A percentile compares a stretch with the other conserved stretches of the same genome.
Evolutionary conservation across 2,797 vertebrate species (phyloP).

Genomic region (Serranus cabrilla): DNA sequence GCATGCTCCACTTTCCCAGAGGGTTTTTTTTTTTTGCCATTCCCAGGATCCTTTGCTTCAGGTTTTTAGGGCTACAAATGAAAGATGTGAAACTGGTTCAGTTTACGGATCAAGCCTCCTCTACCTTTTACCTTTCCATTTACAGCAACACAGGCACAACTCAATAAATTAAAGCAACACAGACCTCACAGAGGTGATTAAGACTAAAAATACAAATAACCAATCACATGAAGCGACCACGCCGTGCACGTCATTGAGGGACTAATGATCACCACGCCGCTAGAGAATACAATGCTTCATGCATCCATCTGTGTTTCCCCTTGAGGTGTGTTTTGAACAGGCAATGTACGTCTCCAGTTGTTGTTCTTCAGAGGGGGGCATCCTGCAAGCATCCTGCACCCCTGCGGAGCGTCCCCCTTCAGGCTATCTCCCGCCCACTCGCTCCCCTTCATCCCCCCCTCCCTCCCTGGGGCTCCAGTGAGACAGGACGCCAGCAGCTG

Average conservation of each 20-base stretch:
- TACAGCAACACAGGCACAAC: constrained; percentile 9
- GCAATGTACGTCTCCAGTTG: constrained; percentile 51
- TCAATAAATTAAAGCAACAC: constrained; percentile 30
- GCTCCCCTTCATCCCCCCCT: constrained; percentile 50
- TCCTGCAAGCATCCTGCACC: constrained; percentile 73
- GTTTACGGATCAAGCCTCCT: constrained; percentile 34
- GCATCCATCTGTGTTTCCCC: constrained; percentile 76
- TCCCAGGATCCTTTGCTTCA: constrained; percentile 71
- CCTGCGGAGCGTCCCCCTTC: constrained; percentile 71
- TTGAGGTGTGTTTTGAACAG: constrained; percentile 61
- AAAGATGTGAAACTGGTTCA: constrained; percentile 61
- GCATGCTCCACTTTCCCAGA: constrained; percentile 60
- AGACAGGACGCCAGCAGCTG: constrained; percentile 78
- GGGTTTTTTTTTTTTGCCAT: constrained; percentile 51
- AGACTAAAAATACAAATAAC: constrained; percentile 43
- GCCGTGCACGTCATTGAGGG: constrained; percentile 55
- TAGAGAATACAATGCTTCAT: constrained; percentile 51
- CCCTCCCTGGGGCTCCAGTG: constrained; percentile 63
- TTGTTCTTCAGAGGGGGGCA: constrained; percentile 64
- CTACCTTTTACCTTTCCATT: constrained; percentile 34
- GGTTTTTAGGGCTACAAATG: constrained; percentile 53
- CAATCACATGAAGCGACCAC: constrained; percentile 50
- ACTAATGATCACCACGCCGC: constrained; percentile 64
- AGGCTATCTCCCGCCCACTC: constrained; percentile 73
- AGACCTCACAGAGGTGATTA: constrained; percentile 27